These are phyloP conservation scores for Thecocarcelia acutangulata DNA, from an alignment of 2,888 invertebrate species.

Conservation along the genomic window DNA sequence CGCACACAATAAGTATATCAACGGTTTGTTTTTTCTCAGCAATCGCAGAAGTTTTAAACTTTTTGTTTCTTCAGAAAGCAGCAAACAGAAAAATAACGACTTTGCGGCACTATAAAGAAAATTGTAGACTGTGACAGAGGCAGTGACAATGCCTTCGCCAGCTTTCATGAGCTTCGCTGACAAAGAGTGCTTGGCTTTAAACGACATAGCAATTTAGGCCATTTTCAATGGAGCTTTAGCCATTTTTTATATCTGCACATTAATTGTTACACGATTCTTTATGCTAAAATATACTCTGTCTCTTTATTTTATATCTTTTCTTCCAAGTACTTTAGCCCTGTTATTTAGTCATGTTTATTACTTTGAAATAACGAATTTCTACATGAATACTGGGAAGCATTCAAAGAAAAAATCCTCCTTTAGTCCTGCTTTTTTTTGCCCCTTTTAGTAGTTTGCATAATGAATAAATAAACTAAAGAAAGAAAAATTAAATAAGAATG, in stretches of 20 bases:
- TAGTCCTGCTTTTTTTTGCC: slow-evolving; percentile 14
- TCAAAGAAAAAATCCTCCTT: slow-evolving; percentile 21
- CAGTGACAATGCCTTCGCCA: slow-evolving; percentile 1
- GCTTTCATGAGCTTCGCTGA: slow-evolving; percentile 9
- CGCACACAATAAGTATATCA: background rate
- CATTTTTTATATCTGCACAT: slow-evolving; percentile 45
- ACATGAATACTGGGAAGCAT: slow-evolving; percentile 17
- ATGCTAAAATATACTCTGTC: slow-evolving; percentile 34
- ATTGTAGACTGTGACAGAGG: slow-evolving; percentile 10
- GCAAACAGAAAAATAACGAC: slow-evolving; percentile 23
- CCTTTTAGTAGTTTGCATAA: slow-evolving; percentile 17
- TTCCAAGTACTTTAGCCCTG: slow-evolving; percentile 21
- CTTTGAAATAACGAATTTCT: slow-evolving; percentile 33
- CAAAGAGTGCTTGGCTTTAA: slow-evolving; percentile 31
- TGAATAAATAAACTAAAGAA: background rate
- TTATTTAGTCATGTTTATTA: slow-evolving; percentile 50
- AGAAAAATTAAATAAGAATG: slow-evolving; percentile 29
- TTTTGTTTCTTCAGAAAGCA: too few relatives aligned
- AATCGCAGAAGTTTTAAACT: slow-evolving; percentile 21
- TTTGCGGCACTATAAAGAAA: slow-evolving; percentile 26
- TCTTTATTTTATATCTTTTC: slow-evolving; percentile 15
- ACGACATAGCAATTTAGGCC: slow-evolving; percentile 39
- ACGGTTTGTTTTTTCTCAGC: background rate
- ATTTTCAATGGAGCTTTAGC: slow-evolving; percentile 43
- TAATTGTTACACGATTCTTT: slow-evolving; percentile 62